Evolutionary conservation across 2,113 vertebrate species (phyloP), one percentile per base, ranked within the genome.

Genomic region (Zosterops borbonicus): DNA sequence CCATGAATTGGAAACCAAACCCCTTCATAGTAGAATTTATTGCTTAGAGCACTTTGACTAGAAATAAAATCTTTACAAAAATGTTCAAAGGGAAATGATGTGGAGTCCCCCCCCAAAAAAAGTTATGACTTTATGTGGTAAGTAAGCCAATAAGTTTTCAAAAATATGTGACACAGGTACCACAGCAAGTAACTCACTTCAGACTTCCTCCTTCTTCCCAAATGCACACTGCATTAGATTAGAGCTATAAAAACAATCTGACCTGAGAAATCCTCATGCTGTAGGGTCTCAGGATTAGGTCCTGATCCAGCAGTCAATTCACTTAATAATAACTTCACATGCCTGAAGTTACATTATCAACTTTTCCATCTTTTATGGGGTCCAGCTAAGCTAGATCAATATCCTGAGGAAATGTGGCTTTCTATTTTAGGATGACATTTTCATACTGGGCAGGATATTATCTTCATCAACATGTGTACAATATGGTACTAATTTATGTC

Each of bases 381-480:
- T 94, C 81, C 76, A 87, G 84, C 59, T 91, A 91, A 89, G 71
- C 58, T 97, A 87, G 49, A 92, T 91, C 95, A 97, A 83, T 96
- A 97, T 94, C 50, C 85, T 95, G 74, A 91, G 94, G 91, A 97
- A 96, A 95, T 92, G 90, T 93, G 85, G 37, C 79, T 96, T 87
- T 97, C 96, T 97, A 93, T 97, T 97, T 97, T 95, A 96, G 94
- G 91, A 89, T 96, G 77, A 96, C 62, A 94, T 97, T 97, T 97
- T 89, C 69, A 37, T 91, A 6, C 94, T 96, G 96, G 93, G 95
- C 87, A 95, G 94, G 85, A 96, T 96, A 95, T 91, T 96, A 90
- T 83, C 82, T 87, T 94, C 94, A 87, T 92, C 56, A 95, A 73
- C 82, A 91, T 95, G 89, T 95, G 89, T 90, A 95, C 89, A 96